A percentile compares a stretch with the other conserved stretches of the same genome.
Conservation (phyloP, 2,113 vertebrate genomes). For the Cinclus cinclus region DNA sequence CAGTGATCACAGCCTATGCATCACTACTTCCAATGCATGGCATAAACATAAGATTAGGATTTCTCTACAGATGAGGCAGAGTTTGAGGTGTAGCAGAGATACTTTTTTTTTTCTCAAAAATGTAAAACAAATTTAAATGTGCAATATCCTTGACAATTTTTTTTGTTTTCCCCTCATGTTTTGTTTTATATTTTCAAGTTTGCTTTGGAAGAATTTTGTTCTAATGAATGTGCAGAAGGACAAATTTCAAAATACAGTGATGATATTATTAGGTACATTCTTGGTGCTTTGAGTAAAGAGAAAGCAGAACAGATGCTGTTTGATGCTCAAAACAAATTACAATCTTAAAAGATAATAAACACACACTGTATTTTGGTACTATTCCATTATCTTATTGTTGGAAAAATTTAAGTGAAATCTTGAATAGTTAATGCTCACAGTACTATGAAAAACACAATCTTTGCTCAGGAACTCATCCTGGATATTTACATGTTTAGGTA, state of each 20-base stretch:
- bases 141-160: background rate
- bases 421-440: constrained; percentile 1
- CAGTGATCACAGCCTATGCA: background rate
- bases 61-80: background rate
- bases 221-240: background rate
- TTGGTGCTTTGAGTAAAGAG: constrained; percentile 1
- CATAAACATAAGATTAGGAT: background rate
- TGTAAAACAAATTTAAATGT: background rate
- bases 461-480: background rate
- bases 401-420: background rate
- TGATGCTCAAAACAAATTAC: constrained; percentile 45
- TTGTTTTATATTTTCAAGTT: background rate
- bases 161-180: background rate
- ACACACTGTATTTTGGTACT: constrained; percentile 24
- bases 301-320: constrained; percentile 55
- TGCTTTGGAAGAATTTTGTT: background rate
- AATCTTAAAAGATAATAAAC: constrained; percentile 41
- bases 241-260: background rate
- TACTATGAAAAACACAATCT: background rate
- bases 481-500: background rate
- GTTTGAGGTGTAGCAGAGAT: background rate
- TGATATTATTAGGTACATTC: background rate
- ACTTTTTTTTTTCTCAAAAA: background rate
- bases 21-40: background rate
- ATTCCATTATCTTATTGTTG: background rate